These are phyloP conservation scores for Monopterus albus DNA, from an alignment of 2,113 vertebrate genomes.

Conservation along the genomic window DNA sequence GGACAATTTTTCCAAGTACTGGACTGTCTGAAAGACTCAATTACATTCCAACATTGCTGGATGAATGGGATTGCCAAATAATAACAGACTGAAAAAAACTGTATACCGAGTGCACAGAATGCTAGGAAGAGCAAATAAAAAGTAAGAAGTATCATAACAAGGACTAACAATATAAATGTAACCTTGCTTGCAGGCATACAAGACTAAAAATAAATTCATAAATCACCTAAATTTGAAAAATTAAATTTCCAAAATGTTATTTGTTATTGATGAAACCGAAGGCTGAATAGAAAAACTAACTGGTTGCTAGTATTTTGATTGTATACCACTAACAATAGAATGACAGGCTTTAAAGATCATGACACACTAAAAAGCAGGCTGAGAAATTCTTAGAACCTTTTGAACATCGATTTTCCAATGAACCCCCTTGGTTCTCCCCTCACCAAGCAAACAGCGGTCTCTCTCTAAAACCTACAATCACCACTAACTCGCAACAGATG, in stretches of 20 bases:
- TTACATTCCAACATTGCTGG: no score
- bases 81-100: background rate
- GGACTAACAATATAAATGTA: background rate
- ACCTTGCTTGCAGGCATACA: background rate
- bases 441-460: slow-evolving; percentile 77
- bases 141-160: background rate
- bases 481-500: slow-evolving; percentile 82
- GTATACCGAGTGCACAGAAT: background rate
- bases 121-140: background rate
- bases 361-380: slow-evolving; percentile 36
- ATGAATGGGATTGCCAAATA: background rate
- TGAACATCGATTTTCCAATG: slow-evolving; percentile 65
- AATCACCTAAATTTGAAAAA: background rate
- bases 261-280: slow-evolving; percentile 1
- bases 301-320: slow-evolving; percentile 17
- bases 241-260: no score
- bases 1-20: slow-evolving; percentile 26
- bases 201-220: slow-evolving; percentile 1
- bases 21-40: background rate
- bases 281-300: slow-evolving; percentile 8
- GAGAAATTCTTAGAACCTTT: slow-evolving; percentile 63
- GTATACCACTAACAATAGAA: slow-evolving; percentile 19
- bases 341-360: slow-evolving; percentile 46
- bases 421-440: slow-evolving; percentile 58
- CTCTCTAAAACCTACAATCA: slow-evolving; percentile 81